Base-by-base conservation (phyloP, 2,797 vertebrate genomes). In the Anolis apletophallus region DNA sequence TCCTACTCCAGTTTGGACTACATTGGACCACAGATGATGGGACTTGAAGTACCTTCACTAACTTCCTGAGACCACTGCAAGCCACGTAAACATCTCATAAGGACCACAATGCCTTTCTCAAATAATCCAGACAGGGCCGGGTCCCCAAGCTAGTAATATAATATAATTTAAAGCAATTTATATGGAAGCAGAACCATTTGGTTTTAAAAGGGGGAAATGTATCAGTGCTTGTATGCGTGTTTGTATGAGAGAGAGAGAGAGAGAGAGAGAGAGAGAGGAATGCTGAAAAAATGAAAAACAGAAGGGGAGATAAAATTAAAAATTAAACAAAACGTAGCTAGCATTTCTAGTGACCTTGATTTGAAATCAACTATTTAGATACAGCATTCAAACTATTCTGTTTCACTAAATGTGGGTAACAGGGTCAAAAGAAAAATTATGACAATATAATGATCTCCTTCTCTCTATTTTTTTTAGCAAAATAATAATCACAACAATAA, bases 341-440 rank as follows among this genome's bases (percentile, higher is more conserved):
- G 76, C 32, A 59, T 94, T 82, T 52, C 88, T 11, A 88, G 76
- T 1, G 86, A 93, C 95, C 95, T 96, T 95, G 95, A 89, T 90
- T 85, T 23, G 81, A 84, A 93, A 91, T 92, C 87, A 92, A 81
- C 91, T 91, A 80, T 92, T 91, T 88, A 85, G 85, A 84, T 87
- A 72, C 69, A 83, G 32, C 12, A 80, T 85, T 87, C 86, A 78
- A 76, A 67, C 40, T 87, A 87, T 89, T 85, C 77, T 86, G 85
- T 90, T 84, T 75, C 71, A 23, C 36, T 36, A 69, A 52, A 57
- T 64, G 57, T 80, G 52, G 75, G 83, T 73, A 59, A 81, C 71
- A 84, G 91, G 29, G 85, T 93, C 89, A 86, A 83, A 91, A 83
- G 84, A 14, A 92, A 88, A 92, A 88, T 87, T 90, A 34, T 69